Evolutionary conservation across 2,888 invertebrate genomes (phyloP), one percentile per base, ranked within the genome.

Genomic region (Drosophila neotestacea): DNA sequence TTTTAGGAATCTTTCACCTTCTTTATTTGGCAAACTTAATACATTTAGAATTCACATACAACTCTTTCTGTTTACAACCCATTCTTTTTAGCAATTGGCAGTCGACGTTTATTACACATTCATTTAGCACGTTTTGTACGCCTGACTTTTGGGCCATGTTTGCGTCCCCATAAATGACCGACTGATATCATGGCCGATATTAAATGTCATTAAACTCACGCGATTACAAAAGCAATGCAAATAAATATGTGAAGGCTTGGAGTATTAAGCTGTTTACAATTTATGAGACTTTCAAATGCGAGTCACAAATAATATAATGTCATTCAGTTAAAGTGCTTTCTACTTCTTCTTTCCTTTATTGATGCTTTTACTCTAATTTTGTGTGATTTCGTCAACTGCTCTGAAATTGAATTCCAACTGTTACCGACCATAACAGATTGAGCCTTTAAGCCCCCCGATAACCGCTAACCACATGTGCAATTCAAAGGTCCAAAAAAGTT

Each of bases 111-210:
- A 73, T 62, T 34, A 42, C 54, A 55, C 38, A 16, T 36, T 30
- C n/a, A 9, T 39, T 65, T 27, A 27, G 61, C 78, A 74, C 74
- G 74, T 74, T 74, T 77, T n/a, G 13, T 51, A 9, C 79, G 41
- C 67, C 47, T 73, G 67, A 58, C 60, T 58, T 36, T 30, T 22
- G 6, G 6, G 13, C 38, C 4, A 28, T 42, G 48, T 32, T 46
- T 55, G 44, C 5, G n/a, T 13, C 39, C 4, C 52, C 54, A 71
- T 77, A 56, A 71, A 71, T 46, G 27, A 27, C 11, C 42, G 16
- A 22, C 39, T 60, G 67, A 60, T 73, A 73, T 54, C 56, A 16
- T 36, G 30, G 9, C 4, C 66, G 66, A 73, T 75, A 78, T 48
- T 34, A 10, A 39, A 46, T 36, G 42, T 44, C 61, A 55, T 36